Evolutionary conservation across 2,888 invertebrate genomes (phyloP), one percentile per base, ranked within the genome.

Genomic region (Pristionchus arcanus): DNA sequence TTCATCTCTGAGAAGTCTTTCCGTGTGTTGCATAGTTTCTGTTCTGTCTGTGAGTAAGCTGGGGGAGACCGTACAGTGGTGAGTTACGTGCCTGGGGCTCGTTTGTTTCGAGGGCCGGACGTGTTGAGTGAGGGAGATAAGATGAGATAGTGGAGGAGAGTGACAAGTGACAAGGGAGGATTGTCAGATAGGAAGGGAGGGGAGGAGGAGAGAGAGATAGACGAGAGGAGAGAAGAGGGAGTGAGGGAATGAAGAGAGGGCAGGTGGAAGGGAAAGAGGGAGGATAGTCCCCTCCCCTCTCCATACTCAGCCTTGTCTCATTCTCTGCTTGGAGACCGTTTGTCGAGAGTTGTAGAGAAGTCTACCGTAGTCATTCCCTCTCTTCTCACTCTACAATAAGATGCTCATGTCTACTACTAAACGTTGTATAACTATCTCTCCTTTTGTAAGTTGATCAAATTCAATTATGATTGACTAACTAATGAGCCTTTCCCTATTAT

Each of bases 121-220:
- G 42, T 81, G 53, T 42, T 25, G 84, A 84, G 55, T 89, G 66
- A 37, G 86, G 87, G 87, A 86, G 66, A 83, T 55, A 63, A 83
- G 86, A 90, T 42, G 49, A 53, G 83, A 83, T 83, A 83, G n/a
- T 16, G 83, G 42, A 34, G 84, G 31, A 34, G 68, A 77, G 37
- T 87, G 55, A 89, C 66, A 86, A 68, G 68, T 68, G 86, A 86
- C 86, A 68, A 66, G 68, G 49, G 86, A 86, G 49, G 86, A 86
- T 86, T 42, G 63, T 37, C 42, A 86, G 86, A 86, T 34, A 86
- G 66, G 49, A 7, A 55, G 28, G 31, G 59, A 59, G 84, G 34
- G 31, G 34, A 49, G 59, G 49, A 4, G 16, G 84, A 55, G 49
- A 49, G 81, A 66, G 77, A 31, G 59, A 77, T 37, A 84, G 83